Conservation (phyloP, 1,140 invertebrate species). For the Holotrichia oblita region DNA sequence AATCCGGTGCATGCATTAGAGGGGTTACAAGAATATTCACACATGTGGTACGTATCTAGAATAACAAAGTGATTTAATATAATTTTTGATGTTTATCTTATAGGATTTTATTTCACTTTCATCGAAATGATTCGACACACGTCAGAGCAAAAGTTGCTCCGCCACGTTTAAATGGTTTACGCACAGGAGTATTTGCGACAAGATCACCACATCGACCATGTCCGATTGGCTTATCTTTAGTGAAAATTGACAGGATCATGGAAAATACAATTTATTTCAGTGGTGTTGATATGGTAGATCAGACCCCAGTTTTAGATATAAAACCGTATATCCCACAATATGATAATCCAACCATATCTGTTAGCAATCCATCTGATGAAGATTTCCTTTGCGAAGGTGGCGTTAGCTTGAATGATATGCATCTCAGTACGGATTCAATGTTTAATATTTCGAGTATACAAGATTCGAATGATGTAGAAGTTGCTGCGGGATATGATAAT, state of each 20-base stretch:
- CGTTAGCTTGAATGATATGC: constrained; percentile 22
- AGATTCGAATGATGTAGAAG: constrained; percentile 5
- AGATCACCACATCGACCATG: constrained; percentile 90
- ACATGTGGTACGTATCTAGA: constrained; percentile 79
- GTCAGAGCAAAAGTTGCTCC: constrained; percentile 86
- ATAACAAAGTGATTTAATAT: neutral
- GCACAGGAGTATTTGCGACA: constrained; percentile 88
- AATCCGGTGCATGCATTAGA: constrained; percentile 89
- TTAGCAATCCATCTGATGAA: neutral
- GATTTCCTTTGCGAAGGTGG: constrained; percentile 2
- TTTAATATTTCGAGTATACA: constrained; percentile 36
- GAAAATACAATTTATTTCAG: constrained; percentile 75
- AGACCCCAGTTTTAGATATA: constrained; percentile 92
- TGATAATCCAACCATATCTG: constrained; percentile 72
- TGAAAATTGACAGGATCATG: constrained; percentile 84
- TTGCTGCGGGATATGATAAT: constrained; percentile 43
- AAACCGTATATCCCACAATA: constrained; percentile 95
- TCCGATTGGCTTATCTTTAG: constrained; percentile 88
- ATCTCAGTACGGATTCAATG: constrained; percentile 28
- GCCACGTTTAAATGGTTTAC: constrained; percentile 82
- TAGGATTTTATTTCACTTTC: constrained; percentile 91
- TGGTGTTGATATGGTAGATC: constrained; percentile 90
- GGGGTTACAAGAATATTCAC: constrained; percentile 86
- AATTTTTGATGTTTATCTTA: too few species aligned
- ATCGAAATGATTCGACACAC: constrained; percentile 78